Conservation (phyloP, 2,888 invertebrate genomes). For the Amaurobius ferox region DNA sequence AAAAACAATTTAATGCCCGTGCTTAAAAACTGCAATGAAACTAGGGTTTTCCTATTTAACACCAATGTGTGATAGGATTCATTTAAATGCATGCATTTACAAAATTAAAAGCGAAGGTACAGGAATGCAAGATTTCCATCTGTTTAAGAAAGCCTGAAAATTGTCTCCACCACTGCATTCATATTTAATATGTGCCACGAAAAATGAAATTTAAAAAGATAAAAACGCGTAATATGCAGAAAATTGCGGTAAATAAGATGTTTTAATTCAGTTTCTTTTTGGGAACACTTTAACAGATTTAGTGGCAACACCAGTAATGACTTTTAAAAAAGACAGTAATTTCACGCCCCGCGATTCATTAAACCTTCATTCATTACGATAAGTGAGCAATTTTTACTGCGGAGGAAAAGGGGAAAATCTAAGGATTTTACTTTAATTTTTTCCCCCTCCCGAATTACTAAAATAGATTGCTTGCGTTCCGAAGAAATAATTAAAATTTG, state of each 20-base stretch:
- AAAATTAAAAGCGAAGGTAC: too few relatives aligned
- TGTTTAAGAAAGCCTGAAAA: too few relatives aligned
- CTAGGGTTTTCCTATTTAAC: too few relatives aligned
- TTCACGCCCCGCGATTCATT: conserved; percentile 63
- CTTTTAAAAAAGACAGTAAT: conserved; percentile 66
- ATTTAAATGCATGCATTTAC: too few relatives aligned
- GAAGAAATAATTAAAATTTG: conserved; percentile 33
- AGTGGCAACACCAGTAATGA: conserved; percentile 38
- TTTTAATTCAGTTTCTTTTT: neutral
- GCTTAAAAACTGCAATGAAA: too few relatives aligned
- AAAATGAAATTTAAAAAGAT: neutral
- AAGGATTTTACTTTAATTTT: too few relatives aligned
- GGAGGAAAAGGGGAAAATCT: conserved; percentile 12
- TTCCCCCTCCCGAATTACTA: neutral
- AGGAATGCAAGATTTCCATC: too few relatives aligned
- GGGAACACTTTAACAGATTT: neutral
- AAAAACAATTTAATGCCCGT: too few relatives aligned
- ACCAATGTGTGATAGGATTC: too few relatives aligned
- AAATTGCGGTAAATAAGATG: neutral
- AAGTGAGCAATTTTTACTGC: conserved; percentile 44
- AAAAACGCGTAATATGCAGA: neutral
- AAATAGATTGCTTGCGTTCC: conserved; percentile 12
- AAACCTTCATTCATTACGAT: conserved; percentile 68
- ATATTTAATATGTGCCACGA: neutral
- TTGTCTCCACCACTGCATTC: neutral